Conservation (phyloP, 2,113 vertebrate species). For the Coreoperca whiteheadi region DNA sequence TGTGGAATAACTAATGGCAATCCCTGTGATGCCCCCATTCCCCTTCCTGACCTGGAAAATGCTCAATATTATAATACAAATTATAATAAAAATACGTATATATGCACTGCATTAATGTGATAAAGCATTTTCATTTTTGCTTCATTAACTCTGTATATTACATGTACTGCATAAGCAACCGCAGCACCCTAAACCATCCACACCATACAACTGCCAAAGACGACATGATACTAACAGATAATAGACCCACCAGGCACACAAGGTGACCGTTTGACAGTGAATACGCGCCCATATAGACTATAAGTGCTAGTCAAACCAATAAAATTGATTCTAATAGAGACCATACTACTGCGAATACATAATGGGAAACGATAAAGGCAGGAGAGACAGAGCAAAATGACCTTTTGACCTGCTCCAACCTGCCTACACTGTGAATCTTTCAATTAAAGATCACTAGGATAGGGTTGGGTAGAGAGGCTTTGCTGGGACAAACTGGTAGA, state of each 20-base stretch:
- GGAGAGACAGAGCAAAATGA: constrained; percentile 1
- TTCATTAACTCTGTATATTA: no score
- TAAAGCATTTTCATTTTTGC: no score
- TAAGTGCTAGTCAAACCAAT: not conserved
- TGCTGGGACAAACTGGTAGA: not conserved
- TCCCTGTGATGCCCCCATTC: not conserved
- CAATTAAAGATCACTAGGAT: constrained; percentile 16
- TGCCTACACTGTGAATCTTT: constrained; percentile 25
- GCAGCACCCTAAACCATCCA: constrained; percentile 4
- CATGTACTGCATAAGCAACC: no score
- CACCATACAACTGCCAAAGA: constrained; percentile 5
- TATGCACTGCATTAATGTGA: no score
- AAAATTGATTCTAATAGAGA: constrained; percentile 11
- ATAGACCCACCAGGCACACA: constrained; percentile 7
- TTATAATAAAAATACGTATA: no score
- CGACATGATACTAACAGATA: constrained; percentile 28
- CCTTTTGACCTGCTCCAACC: constrained; percentile 21
- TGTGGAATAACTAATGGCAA: constrained; percentile 13
- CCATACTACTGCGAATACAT: constrained; percentile 30
- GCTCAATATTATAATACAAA: no score
- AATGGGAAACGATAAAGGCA: not conserved
- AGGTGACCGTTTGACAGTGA: constrained; percentile 19
- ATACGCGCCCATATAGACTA: not conserved
- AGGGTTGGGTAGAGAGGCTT: not conserved
- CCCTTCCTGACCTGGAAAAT: constrained; percentile 13